Evolutionary conservation across 2,113 vertebrate genomes (phyloP).

Genomic region (Caretta caretta): DNA sequence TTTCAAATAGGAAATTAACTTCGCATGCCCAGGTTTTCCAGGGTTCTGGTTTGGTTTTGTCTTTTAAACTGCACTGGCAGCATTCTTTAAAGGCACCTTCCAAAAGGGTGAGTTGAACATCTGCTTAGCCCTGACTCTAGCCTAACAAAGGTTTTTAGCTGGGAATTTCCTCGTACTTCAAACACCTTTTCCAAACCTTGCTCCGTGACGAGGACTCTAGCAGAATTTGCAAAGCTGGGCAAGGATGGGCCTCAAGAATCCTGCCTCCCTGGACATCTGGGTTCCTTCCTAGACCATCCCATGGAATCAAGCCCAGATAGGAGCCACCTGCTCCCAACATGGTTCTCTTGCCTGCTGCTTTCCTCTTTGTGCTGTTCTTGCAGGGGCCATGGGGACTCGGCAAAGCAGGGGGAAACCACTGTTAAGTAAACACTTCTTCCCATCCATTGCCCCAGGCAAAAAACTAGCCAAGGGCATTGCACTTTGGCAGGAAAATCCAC

Average conservation of each 20-base stretch:
- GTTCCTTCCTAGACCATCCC: not conserved
- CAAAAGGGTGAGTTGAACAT: not conserved
- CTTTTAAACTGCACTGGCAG: not conserved
- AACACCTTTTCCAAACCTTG: too few relatives aligned
- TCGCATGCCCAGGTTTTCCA: not conserved
- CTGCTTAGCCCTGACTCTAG: not conserved
- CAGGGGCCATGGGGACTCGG: not conserved
- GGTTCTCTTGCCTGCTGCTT: not conserved
- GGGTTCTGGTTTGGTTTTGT: not conserved
- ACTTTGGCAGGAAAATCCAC: not conserved
- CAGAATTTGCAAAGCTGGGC: too few relatives aligned
- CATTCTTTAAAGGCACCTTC: not conserved
- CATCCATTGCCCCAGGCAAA: too few relatives aligned
- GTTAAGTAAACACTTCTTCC: not conserved
- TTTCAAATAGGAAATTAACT: not conserved
- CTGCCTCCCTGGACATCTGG: not conserved
- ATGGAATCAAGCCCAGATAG: not conserved
- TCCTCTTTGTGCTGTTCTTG: not conserved
- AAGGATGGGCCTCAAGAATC: not conserved
- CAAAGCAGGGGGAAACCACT: not conserved
- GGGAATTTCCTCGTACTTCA: not conserved
- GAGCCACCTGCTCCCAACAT: not conserved
- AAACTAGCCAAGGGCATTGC: too few relatives aligned
- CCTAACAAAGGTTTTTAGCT: not conserved
- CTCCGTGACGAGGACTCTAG: not conserved